These are phyloP conservation scores for Halcyon chelicuti DNA, from an alignment of 2,797 vertebrate species.

Conservation along the genomic window DNA sequence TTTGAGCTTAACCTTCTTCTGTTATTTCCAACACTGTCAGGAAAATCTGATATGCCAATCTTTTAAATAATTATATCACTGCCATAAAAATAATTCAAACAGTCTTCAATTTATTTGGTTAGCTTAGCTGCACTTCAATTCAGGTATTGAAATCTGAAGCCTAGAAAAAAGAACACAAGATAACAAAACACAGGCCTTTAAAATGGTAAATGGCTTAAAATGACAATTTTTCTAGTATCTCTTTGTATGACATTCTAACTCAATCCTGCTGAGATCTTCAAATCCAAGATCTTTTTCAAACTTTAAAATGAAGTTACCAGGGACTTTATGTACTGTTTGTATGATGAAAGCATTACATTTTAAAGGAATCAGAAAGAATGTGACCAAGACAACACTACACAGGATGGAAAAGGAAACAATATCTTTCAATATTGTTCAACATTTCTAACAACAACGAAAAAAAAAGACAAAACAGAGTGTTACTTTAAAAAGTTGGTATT, in stretches of 20 bases:
- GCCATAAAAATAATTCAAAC: slow-evolving; percentile 63
- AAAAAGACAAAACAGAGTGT: not conserved
- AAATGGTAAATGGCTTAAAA: not conserved
- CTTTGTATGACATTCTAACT: not conserved
- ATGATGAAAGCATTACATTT: not conserved
- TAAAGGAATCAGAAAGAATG: not conserved
- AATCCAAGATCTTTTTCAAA: not conserved
- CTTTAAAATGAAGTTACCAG: not conserved
- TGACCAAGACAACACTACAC: not conserved
- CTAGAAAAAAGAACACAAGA: not conserved
- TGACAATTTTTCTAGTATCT: not conserved
- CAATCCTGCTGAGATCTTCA: not conserved
- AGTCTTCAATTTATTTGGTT: slow-evolving; percentile 53
- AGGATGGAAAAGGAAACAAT: not conserved
- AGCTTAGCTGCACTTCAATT: not conserved
- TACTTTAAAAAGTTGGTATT: not conserved
- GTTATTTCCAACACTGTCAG: slow-evolving; percentile 56
- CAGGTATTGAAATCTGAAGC: slow-evolving; percentile 21
- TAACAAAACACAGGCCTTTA: not conserved
- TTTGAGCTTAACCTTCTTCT: slow-evolving; percentile 59
- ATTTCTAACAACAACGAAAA: not conserved
- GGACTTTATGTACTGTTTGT: not conserved
- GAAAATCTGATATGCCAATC: slow-evolving; percentile 69
- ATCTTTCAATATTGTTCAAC: not conserved
- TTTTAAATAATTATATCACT: slow-evolving; percentile 64